Percentiles rank a stretch among this genome's conserved stretches.
Evolutionary conservation across 35 echinoderm and acorn worm genomes (phyloP).

Genomic region (Anneissia japonica): DNA sequence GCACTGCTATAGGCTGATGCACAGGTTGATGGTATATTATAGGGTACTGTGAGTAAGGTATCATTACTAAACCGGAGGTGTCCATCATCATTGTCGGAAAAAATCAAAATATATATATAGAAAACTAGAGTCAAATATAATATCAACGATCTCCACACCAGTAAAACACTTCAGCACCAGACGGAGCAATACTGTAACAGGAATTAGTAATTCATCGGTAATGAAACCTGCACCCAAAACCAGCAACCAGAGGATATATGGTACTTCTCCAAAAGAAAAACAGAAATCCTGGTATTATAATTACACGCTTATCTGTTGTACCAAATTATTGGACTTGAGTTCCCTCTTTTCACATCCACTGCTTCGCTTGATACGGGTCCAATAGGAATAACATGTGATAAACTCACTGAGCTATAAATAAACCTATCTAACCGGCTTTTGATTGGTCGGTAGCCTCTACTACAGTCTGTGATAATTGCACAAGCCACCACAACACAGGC

Average conservation of each 20-base stretch:
- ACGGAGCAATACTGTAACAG: background rate
- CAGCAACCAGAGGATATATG: too few relatives aligned
- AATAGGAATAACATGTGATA: conserved; percentile 2
- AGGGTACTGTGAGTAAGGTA: background rate
- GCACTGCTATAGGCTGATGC: background rate
- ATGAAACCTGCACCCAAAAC: too few relatives aligned
- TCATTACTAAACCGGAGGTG: background rate
- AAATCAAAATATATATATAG: background rate
- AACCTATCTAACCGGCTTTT: background rate
- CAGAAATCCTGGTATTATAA: background rate
- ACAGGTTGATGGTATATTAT: background rate
- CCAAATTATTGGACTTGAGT: background rate
- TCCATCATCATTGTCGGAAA: background rate
- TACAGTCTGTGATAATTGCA: background rate
- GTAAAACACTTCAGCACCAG: background rate
- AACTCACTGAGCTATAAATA: background rate
- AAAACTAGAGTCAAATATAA: background rate
- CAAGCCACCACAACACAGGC: background rate
- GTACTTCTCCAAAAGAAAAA: background rate
- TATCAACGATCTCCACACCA: background rate
- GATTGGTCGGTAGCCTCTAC: background rate
- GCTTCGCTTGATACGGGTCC: background rate
- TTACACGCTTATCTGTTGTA: background rate
- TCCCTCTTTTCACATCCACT: background rate
- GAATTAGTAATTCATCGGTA: background rate